Evolutionary conservation across 2,113 vertebrate genomes (phyloP).

Genomic region (Otolemur garnettii): DNA sequence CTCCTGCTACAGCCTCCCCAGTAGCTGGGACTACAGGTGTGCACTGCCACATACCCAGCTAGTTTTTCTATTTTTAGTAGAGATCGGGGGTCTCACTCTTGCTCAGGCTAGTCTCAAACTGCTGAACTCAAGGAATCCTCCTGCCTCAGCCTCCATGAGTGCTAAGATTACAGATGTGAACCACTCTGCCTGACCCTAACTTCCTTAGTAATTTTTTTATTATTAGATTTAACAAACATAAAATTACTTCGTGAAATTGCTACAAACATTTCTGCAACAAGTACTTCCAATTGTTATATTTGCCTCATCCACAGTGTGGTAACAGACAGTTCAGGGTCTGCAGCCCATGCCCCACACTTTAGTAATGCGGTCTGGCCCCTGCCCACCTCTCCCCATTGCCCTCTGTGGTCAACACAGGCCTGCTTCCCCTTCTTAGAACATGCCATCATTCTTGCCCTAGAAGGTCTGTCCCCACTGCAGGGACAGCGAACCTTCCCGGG

Average conservation of each 20-base stretch:
- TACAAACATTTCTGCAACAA: background rate
- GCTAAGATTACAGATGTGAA: too few relatives aligned
- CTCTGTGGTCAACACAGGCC: background rate
- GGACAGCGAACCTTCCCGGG: background rate
- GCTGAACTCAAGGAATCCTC: too few relatives aligned
- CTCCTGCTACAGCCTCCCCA: too few relatives aligned
- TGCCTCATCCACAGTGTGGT: background rate
- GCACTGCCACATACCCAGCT: too few relatives aligned
- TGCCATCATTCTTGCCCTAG: background rate
- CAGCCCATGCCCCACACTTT: background rate
- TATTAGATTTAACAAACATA: constrained; percentile 1
- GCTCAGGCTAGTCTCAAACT: too few relatives aligned
- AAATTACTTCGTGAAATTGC: constrained; percentile 22
- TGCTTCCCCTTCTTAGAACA: background rate
- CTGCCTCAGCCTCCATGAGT: too few relatives aligned
- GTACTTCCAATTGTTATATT: background rate
- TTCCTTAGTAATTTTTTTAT: background rate
- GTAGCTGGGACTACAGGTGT: too few relatives aligned
- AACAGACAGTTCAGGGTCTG: background rate
- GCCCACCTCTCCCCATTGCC: background rate
- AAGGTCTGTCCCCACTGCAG: background rate
- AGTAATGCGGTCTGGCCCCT: background rate
- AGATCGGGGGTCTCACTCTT: too few relatives aligned
- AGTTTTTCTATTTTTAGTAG: too few relatives aligned
- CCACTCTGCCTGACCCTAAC: too few relatives aligned